Base-by-base conservation (phyloP, 2,888 invertebrate species). In the Xestia sexstrigata region DNA sequence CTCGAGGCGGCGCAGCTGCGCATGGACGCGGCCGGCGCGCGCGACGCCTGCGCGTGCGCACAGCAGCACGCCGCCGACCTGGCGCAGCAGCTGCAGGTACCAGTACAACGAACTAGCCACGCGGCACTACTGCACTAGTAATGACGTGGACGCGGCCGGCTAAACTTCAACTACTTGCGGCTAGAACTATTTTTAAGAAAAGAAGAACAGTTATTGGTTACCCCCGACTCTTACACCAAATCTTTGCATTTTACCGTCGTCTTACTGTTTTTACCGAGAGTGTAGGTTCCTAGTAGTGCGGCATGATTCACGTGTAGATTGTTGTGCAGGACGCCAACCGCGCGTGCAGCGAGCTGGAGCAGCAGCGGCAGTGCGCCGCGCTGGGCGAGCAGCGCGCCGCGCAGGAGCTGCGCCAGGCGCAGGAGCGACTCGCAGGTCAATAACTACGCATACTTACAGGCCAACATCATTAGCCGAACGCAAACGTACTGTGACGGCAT, bases 321-420 rank as follows among this genome's bases (percentile, higher is more conserved):
- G 85, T 71, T 72, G 42, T 70, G 17, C 88, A 97, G 97, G 97
- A 97, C 84, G 95, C 97, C 20, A 96, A 95, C 84, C 96, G 96
- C 75, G 94, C 94, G 11, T 96, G 93, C 88, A 92, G 92, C 52
- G 97, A 97, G 74, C 88, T 97, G 81, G 97, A 97, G 85, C 97
- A 96, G 86, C 96, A 97, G 86, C 91, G 93, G 47, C 93, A 94
- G 83, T 89, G 91, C 83, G 93, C 95, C 66, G 93, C 96, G 69
- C 97, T 97, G 80, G 91, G 95, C 92, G 89, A 95, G 74, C 93
- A 94, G 81, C 90, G 90, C 66, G 97, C 97, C 85, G 97, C 97
- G 89, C 97, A 97, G 83, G 97, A 97, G 70, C 91, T 97, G 68
- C 97, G 97, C 35, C 96, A 92, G 73, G 86, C 90, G 60, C 95